A percentile compares a stretch with the other conserved stretches of the same genome.
phyloP scores from a whole-genome alignment of 2,888 invertebrate genomes.

The Rhagonycha lutea region DNA sequence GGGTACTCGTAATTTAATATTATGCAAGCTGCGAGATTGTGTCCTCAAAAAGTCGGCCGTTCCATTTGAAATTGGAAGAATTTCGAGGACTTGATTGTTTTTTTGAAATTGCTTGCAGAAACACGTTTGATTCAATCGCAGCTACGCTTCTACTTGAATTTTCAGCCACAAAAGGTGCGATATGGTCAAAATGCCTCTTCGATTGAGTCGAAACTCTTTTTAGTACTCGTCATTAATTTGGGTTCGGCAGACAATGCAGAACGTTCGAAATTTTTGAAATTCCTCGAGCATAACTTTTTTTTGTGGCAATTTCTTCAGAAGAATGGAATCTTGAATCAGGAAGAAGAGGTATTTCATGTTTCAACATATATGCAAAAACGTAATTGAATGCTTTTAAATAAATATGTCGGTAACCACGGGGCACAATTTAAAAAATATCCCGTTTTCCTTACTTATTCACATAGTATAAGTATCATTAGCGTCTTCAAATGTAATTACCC shows the following conservation, averaged over 20 bases:
- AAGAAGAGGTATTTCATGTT: neutral
- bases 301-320: neutral
- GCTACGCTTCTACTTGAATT: too few relatives aligned
- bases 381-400: neutral
- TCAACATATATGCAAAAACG: neutral
- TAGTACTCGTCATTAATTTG: too few relatives aligned
- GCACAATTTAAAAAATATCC: neutral
- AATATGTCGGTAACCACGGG: neutral
- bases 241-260: too few relatives aligned
- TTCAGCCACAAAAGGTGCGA: too few relatives aligned
- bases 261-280: neutral
- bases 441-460: neutral
- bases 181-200: too few relatives aligned
- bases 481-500: neutral
- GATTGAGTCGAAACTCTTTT: too few relatives aligned
- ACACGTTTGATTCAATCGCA: too few relatives aligned
- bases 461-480: neutral
- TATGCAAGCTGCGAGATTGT: neutral
- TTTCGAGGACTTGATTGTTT: too few relatives aligned
- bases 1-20: slow-evolving; percentile 7
- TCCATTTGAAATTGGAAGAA: too few relatives aligned
- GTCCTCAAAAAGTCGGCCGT: neutral
- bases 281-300: neutral
- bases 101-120: too few relatives aligned
- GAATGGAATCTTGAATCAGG: neutral